Evolutionary conservation across 2,113 vertebrate genomes (phyloP).

Genomic region (Riparia riparia): DNA sequence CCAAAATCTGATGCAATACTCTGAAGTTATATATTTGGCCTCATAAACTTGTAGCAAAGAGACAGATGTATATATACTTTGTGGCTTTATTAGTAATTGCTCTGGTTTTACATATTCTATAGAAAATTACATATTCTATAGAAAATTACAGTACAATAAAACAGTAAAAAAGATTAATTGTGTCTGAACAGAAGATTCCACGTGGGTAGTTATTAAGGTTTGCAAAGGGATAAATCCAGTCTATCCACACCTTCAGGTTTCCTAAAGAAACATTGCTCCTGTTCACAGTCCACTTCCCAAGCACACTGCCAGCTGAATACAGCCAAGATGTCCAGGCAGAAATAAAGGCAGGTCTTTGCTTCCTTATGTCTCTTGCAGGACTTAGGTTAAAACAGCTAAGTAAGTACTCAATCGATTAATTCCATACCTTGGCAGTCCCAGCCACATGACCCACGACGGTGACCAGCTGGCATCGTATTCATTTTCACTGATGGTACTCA

Average conservation of each 20-base stretch:
- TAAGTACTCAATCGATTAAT: neutral
- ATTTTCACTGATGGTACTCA: slow-evolving; percentile 85
- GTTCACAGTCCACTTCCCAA: neutral
- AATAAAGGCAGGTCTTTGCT: neutral
- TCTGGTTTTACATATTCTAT: neutral
- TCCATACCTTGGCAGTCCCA: slow-evolving; percentile 90
- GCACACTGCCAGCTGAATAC: rapidly evolving
- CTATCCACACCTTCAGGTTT: neutral
- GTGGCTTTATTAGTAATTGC: neutral
- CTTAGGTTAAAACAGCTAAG: neutral
- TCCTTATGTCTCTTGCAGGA: neutral
- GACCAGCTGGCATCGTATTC: slow-evolving; percentile 97
- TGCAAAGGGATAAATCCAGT: neutral
- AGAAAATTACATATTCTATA: neutral
- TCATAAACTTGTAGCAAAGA: neutral
- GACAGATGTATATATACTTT: neutral
- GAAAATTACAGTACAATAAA: neutral
- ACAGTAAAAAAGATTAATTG: neutral
- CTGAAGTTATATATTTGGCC: neutral
- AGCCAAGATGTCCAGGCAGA: neutral
- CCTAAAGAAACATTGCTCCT: neutral
- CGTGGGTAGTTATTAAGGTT: neutral
- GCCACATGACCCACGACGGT: slow-evolving; percentile 97
- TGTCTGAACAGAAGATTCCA: neutral
- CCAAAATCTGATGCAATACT: neutral